phyloP scores from a whole-genome alignment of 2,113 vertebrate species.

The Poicephalus meyeri region DNA sequence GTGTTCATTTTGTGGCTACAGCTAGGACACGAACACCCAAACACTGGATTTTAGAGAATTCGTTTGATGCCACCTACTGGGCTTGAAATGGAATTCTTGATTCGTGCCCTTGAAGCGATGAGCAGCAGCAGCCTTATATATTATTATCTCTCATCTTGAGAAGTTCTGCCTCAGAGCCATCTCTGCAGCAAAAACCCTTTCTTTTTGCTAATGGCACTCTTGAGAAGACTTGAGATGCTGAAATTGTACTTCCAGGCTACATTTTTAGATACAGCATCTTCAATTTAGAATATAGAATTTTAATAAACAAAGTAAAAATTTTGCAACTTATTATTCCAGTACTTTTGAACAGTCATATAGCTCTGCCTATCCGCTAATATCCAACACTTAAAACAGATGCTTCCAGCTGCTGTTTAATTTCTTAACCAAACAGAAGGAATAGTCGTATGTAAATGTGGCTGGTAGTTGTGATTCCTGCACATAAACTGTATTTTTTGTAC shows the following conservation, averaged over 20 bases:
- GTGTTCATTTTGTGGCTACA: neutral
- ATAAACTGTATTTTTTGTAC: neutral
- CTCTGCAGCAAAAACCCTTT: neutral
- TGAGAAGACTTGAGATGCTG: neutral
- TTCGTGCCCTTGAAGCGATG: neutral
- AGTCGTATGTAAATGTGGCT: neutral
- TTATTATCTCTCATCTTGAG: neutral
- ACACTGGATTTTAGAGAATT: neutral
- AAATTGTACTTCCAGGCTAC: neutral
- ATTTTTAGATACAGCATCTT: neutral
- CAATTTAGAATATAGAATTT: neutral
- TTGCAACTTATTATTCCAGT: neutral
- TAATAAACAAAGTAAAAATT: neutral
- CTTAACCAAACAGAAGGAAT: neutral
- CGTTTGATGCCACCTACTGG: constrained; percentile 54
- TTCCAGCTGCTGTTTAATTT: neutral
- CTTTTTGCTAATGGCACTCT: neutral
- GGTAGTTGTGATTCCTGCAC: neutral
- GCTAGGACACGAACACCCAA: neutral
- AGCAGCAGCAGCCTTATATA: neutral
- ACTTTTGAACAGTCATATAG: neutral
- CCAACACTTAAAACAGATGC: neutral
- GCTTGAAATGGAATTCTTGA: neutral
- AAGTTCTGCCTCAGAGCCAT: neutral
- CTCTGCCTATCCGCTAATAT: neutral